phyloP scores from a whole-genome alignment of 1,140 invertebrate species.

The Dinothrombium tinctorium region DNA sequence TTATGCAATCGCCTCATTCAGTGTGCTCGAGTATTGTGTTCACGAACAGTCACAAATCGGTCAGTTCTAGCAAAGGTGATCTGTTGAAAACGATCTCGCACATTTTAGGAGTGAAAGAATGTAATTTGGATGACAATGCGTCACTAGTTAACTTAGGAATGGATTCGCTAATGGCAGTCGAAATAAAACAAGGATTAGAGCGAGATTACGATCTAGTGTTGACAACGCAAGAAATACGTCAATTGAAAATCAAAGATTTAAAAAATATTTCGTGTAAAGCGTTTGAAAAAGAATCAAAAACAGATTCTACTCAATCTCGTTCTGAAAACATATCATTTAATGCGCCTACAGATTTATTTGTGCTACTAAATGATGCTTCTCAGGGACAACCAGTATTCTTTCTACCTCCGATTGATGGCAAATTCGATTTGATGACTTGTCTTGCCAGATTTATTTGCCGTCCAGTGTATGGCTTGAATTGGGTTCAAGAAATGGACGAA shows the following conservation, averaged over 20 bases:
- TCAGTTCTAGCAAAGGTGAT: slow-evolving; percentile 11
- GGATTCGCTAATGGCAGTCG: slow-evolving; percentile 89
- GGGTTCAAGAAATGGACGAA: slow-evolving; percentile 4
- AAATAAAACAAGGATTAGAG: slow-evolving; percentile 41
- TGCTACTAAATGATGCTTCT: slow-evolving; percentile 22
- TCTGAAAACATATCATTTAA: slow-evolving; percentile 16
- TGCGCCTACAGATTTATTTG: slow-evolving; percentile 24
- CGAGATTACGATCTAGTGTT: slow-evolving; percentile 12
- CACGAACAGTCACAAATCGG: slow-evolving; percentile 32
- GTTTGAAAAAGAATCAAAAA: slow-evolving; percentile 9
- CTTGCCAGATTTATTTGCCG: background rate
- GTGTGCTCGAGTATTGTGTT: slow-evolving; percentile 14
- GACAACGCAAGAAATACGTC: slow-evolving; percentile 10
- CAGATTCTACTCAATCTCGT: background rate
- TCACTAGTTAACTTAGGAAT: slow-evolving; percentile 75
- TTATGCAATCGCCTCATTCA: slow-evolving; percentile 34
- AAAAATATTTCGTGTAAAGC: slow-evolving; percentile 5
- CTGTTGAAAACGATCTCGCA: slow-evolving; percentile 20
- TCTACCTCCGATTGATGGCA: slow-evolving; percentile 7
- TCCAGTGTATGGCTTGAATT: slow-evolving; percentile 9
- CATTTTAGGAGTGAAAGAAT: slow-evolving; percentile 37
- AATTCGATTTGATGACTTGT: slow-evolving; percentile 2
- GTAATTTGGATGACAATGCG: slow-evolving; percentile 49
- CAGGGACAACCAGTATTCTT: slow-evolving; percentile 6
- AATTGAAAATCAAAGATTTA: slow-evolving; percentile 9